These are phyloP conservation scores for Portevinia maculata DNA, from an alignment of 2,888 invertebrate genomes.

Conservation along the genomic window DNA sequence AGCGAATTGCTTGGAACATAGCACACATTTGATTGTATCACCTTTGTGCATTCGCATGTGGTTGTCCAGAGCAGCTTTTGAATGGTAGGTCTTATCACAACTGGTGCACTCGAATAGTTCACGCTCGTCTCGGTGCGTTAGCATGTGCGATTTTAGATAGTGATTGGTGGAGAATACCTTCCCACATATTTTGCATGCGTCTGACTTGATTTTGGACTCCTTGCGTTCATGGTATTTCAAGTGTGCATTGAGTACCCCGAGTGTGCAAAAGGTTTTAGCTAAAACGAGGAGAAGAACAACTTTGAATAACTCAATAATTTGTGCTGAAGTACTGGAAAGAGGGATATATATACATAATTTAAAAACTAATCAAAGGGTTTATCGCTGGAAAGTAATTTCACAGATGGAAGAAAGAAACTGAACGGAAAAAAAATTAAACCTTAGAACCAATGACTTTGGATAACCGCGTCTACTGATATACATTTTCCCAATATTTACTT, in stretches of 20 bases:
- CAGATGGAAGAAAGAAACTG: no score
- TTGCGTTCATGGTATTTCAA: slow-evolving; percentile 75
- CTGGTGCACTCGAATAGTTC: slow-evolving; percentile 57
- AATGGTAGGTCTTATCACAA: slow-evolving; percentile 66
- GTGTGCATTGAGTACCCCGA: slow-evolving; percentile 75
- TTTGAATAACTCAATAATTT: neutral
- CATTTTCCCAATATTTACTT: no score
- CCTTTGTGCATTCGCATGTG: slow-evolving; percentile 76
- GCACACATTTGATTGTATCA: slow-evolving; percentile 73
- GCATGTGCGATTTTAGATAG: slow-evolving; percentile 75
- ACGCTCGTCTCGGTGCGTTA: slow-evolving; percentile 74
- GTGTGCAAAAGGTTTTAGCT: slow-evolving; percentile 75
- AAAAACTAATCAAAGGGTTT: no score
- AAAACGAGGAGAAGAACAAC: slow-evolving; percentile 32
- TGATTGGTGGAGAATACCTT: slow-evolving; percentile 76
- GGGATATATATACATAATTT: no score
- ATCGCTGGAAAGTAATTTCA: no score
- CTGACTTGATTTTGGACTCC: slow-evolving; percentile 72
- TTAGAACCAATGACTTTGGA: no score
- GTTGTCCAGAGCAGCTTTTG: slow-evolving; percentile 76
- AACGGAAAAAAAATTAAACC: no score
- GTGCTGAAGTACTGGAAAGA: no score
- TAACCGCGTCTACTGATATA: no score
- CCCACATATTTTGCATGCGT: slow-evolving; percentile 76
- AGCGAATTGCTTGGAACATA: slow-evolving; percentile 75